A percentile compares a stretch with the other conserved stretches of the same genome.
Conservation (phyloP, 53 echinoderm and acorn worm genomes). For the Holothuria scabra region DNA sequence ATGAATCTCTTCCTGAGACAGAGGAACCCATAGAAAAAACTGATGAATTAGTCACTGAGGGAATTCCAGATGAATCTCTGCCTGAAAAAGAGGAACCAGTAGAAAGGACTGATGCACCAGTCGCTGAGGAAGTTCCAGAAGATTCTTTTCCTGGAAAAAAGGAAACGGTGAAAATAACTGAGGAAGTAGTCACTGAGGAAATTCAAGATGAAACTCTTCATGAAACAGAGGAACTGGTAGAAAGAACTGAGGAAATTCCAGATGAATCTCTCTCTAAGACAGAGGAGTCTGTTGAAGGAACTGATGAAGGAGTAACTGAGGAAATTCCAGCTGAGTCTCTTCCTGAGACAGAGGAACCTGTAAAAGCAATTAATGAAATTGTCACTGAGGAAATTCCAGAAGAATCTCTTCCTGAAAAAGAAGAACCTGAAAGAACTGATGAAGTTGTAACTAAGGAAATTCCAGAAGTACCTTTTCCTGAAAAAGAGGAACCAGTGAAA, state of each 20-base stretch:
- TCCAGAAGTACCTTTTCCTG: constrained; percentile 21
- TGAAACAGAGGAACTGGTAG: too few relatives aligned
- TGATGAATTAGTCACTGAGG: too few relatives aligned
- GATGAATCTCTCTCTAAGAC: background rate
- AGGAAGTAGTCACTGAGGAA: too few relatives aligned
- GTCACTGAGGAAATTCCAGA: constrained; percentile 21
- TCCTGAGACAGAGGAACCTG: background rate
- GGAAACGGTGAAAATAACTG: too few relatives aligned
- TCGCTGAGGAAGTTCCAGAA: too few relatives aligned
- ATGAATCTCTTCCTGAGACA: background rate
- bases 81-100: background rate
- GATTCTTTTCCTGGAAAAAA: too few relatives aligned
- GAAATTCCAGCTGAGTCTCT: background rate
- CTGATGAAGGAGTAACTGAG: constrained; percentile 46
- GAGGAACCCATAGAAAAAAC: background rate
- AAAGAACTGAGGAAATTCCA: background rate
- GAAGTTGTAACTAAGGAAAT: background rate
- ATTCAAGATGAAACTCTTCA: too few relatives aligned
- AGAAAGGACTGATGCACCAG: background rate
- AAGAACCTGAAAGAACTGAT: too few relatives aligned
- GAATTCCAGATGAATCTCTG: too few relatives aligned
- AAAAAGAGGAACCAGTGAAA: constrained; percentile 55
- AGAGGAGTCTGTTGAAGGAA: constrained; percentile 8
- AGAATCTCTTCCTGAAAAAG: constrained; percentile 1
- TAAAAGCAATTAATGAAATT: constrained; percentile 17